Conservation (phyloP, 2,113 vertebrate species). For the Edolisoma coerulescens region DNA sequence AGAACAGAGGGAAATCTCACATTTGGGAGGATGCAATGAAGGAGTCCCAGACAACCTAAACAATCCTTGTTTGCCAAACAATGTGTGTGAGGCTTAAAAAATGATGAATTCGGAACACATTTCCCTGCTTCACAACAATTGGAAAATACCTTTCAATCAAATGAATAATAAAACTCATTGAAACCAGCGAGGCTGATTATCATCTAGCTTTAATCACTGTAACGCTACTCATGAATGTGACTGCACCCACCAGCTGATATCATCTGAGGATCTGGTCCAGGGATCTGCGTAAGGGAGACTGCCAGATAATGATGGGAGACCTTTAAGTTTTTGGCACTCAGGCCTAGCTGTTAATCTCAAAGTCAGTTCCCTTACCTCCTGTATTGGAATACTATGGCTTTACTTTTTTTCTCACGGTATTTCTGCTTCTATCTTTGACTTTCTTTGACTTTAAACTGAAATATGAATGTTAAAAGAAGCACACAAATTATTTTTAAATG, state of each 20-base stretch:
- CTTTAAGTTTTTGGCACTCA: constrained; percentile 29
- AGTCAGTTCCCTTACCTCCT: background rate
- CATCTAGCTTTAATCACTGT: constrained; percentile 40
- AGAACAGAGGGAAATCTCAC: constrained; percentile 27
- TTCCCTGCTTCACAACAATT: constrained; percentile 27
- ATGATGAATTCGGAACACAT: constrained; percentile 31
- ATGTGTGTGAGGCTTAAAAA: constrained; percentile 6
- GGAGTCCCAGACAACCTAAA: constrained; percentile 33
- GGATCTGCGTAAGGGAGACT: constrained; percentile 33
- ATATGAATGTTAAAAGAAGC: background rate
- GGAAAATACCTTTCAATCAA: constrained; percentile 64
- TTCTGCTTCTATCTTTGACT: background rate
- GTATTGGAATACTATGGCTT: background rate
- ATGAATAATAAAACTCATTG: constrained; percentile 33
- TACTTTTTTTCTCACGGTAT: constrained; percentile 12
- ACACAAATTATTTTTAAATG: background rate
- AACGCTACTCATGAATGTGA: constrained; percentile 21
- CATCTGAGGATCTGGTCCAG: constrained; percentile 36
- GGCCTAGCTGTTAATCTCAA: background rate
- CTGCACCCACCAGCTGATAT: constrained; percentile 46
- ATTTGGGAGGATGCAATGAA: constrained; percentile 21
- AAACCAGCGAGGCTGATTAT: constrained; percentile 15
- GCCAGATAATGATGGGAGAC: constrained; percentile 19
- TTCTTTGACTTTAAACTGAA: background rate
- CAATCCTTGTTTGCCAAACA: constrained; percentile 12